phyloP scores from a whole-genome alignment of 2,888 invertebrate genomes.

The Dicyrtoma fusca region DNA sequence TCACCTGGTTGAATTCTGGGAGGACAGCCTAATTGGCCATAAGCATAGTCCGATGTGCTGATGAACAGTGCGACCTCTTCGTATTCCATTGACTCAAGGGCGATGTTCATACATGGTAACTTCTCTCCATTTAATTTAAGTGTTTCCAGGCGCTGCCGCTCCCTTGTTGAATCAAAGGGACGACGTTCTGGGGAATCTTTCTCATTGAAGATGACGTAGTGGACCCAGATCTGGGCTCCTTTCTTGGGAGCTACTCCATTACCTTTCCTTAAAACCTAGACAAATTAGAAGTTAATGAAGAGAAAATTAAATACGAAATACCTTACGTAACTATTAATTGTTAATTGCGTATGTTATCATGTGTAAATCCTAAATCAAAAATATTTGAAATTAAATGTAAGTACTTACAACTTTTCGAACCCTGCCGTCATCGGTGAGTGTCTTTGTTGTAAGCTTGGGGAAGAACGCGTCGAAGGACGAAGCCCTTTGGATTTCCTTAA shows the following conservation, averaged over 20 bases:
- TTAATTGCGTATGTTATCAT: too few relatives aligned
- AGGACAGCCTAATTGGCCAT: conserved; percentile 7
- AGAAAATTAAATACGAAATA: too few relatives aligned
- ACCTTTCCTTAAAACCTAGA: conserved; percentile 1
- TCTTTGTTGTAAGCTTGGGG: too few relatives aligned
- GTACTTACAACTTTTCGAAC: too few relatives aligned
- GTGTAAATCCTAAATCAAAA: too few relatives aligned
- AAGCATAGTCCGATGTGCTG: conserved; percentile 1
- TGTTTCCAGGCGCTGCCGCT: background rate
- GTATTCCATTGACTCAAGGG: conserved; percentile 14
- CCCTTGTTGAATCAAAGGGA: conserved; percentile 11
- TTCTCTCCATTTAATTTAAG: background rate
- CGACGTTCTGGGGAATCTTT: background rate
- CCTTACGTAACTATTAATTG: too few relatives aligned
- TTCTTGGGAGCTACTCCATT: background rate
- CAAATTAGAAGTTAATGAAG: too few relatives aligned
- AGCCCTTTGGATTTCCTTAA: too few relatives aligned
- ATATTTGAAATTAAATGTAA: too few relatives aligned
- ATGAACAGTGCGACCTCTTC: conserved; percentile 12
- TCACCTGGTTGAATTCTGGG: conserved; percentile 18
- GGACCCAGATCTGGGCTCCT: conserved; percentile 10
- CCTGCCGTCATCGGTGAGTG: too few relatives aligned
- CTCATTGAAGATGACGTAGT: conserved; percentile 7
- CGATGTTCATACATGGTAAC: background rate
- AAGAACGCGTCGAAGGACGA: too few relatives aligned